phyloP scores from a whole-genome alignment of 2,113 vertebrate genomes.

The Lophotis ruficrista region DNA sequence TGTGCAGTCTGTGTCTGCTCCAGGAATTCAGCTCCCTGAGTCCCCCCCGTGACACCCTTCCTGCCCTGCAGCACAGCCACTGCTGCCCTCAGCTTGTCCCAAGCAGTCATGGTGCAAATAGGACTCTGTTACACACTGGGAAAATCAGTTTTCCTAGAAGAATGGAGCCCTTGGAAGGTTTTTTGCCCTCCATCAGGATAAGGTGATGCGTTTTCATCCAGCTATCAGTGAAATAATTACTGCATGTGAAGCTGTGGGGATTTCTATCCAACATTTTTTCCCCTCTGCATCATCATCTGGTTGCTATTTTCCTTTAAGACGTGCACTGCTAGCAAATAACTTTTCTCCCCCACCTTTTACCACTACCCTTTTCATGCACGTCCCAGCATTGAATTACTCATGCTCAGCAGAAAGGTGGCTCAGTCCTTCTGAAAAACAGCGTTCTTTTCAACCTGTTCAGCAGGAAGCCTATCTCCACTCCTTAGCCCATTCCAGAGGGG shows the following conservation, averaged over 20 bases:
- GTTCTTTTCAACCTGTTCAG: conserved; percentile 59
- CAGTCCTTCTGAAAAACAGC: conserved; percentile 29
- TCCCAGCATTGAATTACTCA: background rate
- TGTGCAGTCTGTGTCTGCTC: conserved; percentile 13
- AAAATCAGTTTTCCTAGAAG: background rate
- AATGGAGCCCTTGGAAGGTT: background rate
- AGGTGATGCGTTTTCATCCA: background rate
- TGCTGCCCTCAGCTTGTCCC: background rate
- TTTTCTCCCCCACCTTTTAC: background rate
- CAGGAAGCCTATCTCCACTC: conserved; percentile 40
- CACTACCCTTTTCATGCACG: background rate
- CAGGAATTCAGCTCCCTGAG: background rate
- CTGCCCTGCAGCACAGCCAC: background rate
- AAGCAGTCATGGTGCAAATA: background rate
- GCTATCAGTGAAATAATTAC: background rate
- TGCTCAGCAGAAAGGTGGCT: conserved; percentile 49
- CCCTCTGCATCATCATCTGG: background rate
- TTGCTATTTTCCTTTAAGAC: conserved; percentile 11
- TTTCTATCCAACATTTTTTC: background rate
- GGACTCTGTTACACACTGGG: background rate
- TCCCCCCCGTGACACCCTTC: background rate
- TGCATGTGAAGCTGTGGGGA: background rate
- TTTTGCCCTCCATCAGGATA: background rate
- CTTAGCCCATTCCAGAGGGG: background rate
- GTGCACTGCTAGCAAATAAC: background rate